Evolutionary conservation across 2,113 vertebrate species (phyloP).

Genomic region (Ammospiza nelsoni): DNA sequence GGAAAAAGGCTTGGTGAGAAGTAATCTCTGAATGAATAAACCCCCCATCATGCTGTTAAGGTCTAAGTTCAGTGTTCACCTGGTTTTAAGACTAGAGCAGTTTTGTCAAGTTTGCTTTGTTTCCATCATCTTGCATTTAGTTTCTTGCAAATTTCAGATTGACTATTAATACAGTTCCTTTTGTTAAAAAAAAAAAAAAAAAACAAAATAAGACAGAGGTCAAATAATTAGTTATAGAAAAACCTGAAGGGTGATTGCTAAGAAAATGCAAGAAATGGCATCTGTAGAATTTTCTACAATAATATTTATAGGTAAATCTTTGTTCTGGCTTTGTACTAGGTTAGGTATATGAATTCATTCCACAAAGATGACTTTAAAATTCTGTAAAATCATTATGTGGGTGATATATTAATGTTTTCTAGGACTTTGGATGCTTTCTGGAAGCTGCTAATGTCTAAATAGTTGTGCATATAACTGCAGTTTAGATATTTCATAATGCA

Average conservation of each 20-base stretch:
- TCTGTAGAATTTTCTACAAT: not conserved
- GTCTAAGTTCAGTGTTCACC: not conserved
- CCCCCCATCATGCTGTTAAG: fast-evolving
- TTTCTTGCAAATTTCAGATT: not conserved
- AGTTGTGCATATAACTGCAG: not conserved
- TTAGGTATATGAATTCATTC: not conserved
- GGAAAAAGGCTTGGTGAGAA: not conserved
- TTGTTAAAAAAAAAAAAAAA: not conserved
- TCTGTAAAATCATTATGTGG: not conserved
- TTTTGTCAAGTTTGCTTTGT: not conserved
- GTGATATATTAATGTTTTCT: not conserved
- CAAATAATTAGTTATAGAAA: not conserved
- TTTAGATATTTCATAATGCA: not conserved
- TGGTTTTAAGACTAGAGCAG: not conserved
- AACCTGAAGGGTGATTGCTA: not conserved
- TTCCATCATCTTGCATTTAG: not conserved
- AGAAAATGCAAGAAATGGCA: not conserved
- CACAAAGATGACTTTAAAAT: not conserved
- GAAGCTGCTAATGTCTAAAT: not conserved
- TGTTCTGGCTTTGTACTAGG: not conserved
- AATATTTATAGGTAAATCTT: not conserved
- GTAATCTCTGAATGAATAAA: not conserved
- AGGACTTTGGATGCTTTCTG: not conserved
- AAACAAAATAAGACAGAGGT: not conserved
- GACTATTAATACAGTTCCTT: not conserved